Evolutionary conservation across 2,797 vertebrate genomes (phyloP), one percentile per base, ranked within the genome.

Genomic region (Setipinna tenuifilis): DNA sequence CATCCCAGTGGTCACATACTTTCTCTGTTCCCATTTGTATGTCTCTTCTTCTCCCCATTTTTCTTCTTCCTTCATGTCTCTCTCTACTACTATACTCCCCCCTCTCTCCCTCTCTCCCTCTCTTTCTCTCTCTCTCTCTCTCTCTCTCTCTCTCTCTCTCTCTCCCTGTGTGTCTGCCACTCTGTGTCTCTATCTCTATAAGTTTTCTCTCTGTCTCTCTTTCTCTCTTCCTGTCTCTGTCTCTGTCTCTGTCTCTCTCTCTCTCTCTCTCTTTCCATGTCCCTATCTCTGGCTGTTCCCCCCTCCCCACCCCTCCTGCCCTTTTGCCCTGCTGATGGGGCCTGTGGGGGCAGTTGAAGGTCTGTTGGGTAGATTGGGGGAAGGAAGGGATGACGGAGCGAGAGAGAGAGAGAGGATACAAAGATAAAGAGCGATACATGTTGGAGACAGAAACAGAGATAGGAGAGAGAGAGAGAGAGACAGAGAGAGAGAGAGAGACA

Each of bases 351-450:
- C 46, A 21, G 31, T 35, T 83, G 61, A 65, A 44, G 44, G 83
- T 83, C 41, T 83, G 83, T 25, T 61, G 44, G 83, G 35, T 44
- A 65, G 59, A 41, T 41, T 68, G 82, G 28, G n/a, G 21, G 6
- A 83, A 48, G 85, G 48, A 85, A 82, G 75, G 65, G 31, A 25
- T 31, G 23, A 31, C n/a, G n/a, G 62, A 12, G 62, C 0, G n/a
- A 28, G 62, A 25, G 10, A 25, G 61, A n/a, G 21, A n/a, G 59
- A 6, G 59, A n/a, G 59, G 1, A n/a, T 58, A 12, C n/a, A n/a
- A n/a, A 41, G 35, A 41, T 2, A 41, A 5, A 41, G 35, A n/a
- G n/a, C n/a, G n/a, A 41, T 41, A 41, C 5, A 41, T 41, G 5
- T 41, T 41, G 5, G 35, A 41, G 35, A 41, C 35, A 41, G 35